These are phyloP conservation scores for Nemotelus pantherinus DNA, from an alignment of 2,888 invertebrate genomes.

Conservation along the genomic window DNA sequence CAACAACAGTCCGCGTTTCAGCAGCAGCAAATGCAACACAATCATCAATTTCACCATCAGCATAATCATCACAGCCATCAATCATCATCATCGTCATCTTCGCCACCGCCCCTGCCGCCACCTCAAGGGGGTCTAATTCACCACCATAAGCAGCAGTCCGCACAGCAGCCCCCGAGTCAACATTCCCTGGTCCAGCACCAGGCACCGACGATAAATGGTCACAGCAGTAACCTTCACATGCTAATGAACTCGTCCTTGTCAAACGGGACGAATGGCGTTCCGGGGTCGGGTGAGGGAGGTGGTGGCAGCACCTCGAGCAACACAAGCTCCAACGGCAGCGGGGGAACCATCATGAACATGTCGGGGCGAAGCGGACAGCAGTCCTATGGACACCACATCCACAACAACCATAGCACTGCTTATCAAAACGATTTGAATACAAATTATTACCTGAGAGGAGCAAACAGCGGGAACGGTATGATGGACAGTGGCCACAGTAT, in stretches of 20 bases:
- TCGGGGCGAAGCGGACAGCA: constrained; percentile 33
- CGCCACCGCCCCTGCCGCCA: constrained; percentile 56
- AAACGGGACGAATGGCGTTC: constrained; percentile 36
- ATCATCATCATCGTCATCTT: constrained; percentile 57
- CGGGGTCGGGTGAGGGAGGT: constrained; percentile 11
- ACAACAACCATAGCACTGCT: constrained; percentile 50
- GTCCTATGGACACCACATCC: constrained; percentile 51
- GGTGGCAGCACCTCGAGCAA: constrained; percentile 30
- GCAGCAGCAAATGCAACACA: constrained; percentile 64
- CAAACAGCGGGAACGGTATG: constrained; percentile 28
- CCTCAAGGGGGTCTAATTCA: constrained; percentile 26
- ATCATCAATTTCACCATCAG: constrained; percentile 66
- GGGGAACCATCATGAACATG: constrained; percentile 40
- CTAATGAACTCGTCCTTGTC: constrained; percentile 48
- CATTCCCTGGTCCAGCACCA: constrained; percentile 54
- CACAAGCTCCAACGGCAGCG: constrained; percentile 16
- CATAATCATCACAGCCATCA: constrained; percentile 57
- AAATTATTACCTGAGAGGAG: constrained; percentile 51
- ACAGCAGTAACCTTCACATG: constrained; percentile 46
- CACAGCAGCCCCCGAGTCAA: constrained; percentile 60
- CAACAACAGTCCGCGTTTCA: constrained; percentile 67
- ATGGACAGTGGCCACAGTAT: constrained; percentile 29
- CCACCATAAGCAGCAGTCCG: constrained; percentile 45
- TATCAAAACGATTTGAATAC: constrained; percentile 52
- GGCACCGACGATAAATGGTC: constrained; percentile 40